These are phyloP conservation scores for Pentalonia nigronervosa DNA, from an alignment of 1,140 invertebrate genomes.

Conservation along the genomic window DNA sequence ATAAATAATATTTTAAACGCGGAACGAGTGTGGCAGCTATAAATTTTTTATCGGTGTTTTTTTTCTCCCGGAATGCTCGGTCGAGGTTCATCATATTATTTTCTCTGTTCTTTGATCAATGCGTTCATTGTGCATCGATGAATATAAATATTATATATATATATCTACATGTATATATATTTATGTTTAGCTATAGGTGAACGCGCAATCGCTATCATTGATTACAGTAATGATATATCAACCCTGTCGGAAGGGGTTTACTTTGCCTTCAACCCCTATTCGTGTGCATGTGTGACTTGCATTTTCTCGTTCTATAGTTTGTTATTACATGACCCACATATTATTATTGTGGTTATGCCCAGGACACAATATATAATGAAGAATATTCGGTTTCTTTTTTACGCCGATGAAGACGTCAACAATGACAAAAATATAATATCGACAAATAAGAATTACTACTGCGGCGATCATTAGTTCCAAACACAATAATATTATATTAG, in stretches of 20 bases:
- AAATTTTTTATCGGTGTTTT: background rate
- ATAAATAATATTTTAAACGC: background rate
- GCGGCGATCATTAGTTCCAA: constrained; percentile 49
- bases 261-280: constrained; percentile 30
- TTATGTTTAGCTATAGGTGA: too few species aligned
- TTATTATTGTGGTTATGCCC: background rate
- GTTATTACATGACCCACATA: constrained; percentile 36
- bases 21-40: background rate
- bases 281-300: constrained; percentile 26
- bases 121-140: constrained; percentile 6
- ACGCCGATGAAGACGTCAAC: constrained; percentile 48
- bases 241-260: constrained; percentile 45
- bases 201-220: constrained; percentile 31
- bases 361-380: constrained; percentile 12
- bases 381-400: constrained; percentile 14
- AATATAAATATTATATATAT: too few species aligned
- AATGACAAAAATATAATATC: constrained; percentile 44
- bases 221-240: constrained; percentile 46
- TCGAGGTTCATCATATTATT: constrained; percentile 40
- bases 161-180: too few species aligned
- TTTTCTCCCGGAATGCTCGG: constrained; percentile 11
- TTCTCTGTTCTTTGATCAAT: constrained; percentile 1
- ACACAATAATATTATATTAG: constrained; percentile 11
- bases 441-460: constrained; percentile 24
- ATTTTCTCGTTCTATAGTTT: background rate